phyloP scores from a whole-genome alignment of 2,888 invertebrate species.

The Frankliniella intonsa region DNA sequence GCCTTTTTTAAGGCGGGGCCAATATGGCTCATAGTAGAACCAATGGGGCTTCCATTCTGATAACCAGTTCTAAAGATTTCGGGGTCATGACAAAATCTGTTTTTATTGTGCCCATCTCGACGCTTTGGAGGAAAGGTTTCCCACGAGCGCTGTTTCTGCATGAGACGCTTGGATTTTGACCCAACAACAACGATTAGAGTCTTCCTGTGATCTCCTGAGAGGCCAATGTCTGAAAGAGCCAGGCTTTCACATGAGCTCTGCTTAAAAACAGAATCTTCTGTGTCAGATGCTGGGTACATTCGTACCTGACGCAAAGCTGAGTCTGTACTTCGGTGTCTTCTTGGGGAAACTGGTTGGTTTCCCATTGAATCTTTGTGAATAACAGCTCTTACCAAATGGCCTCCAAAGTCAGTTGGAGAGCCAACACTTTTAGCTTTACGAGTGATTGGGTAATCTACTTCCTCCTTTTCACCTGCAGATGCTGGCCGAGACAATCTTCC shows the following conservation, averaged over 20 bases:
- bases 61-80: conserved; percentile 43
- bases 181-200: conserved; percentile 51
- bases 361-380: conserved; percentile 4
- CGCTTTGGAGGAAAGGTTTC: conserved; percentile 58
- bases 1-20: conserved; percentile 43
- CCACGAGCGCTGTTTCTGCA: conserved; percentile 60
- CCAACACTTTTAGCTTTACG: conserved; percentile 8
- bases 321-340: background rate
- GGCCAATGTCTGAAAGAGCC: conserved; percentile 42
- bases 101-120: conserved; percentile 37
- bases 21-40: conserved; percentile 24
- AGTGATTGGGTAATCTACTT: background rate
- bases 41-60: conserved; percentile 34
- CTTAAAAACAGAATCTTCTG: conserved; percentile 42
- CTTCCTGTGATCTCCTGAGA: conserved; percentile 45
- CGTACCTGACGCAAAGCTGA: conserved; percentile 1
- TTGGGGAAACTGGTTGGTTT: background rate
- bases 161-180: conserved; percentile 42
- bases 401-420: conserved; percentile 7
- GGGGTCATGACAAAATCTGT: conserved; percentile 42
- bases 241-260: conserved; percentile 53
- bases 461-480: background rate
- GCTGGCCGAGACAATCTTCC: background rate
- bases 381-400: conserved; percentile 1
- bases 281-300: conserved; percentile 41